These are phyloP conservation scores for Chymomyza fuscimana DNA, from an alignment of 2,888 invertebrate genomes.

Conservation along the genomic window DNA sequence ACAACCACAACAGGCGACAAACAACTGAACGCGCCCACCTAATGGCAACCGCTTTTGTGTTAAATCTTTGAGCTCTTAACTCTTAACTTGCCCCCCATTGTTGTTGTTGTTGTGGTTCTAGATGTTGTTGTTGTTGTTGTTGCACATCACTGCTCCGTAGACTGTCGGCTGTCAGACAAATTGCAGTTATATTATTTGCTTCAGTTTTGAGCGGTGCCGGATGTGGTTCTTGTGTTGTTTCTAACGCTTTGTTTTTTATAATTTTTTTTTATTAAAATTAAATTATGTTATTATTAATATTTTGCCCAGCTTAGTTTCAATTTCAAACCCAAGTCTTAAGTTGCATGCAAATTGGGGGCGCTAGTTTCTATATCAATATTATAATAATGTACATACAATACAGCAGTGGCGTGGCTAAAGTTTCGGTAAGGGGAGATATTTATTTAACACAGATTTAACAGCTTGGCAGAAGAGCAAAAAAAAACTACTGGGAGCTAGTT, in stretches of 20 bases:
- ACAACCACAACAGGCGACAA: constrained; percentile 44
- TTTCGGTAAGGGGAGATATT: constrained; percentile 4
- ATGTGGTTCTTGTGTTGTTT: constrained; percentile 50
- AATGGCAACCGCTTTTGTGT: constrained; percentile 28
- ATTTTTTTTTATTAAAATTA: constrained; percentile 25
- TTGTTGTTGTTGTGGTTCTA: constrained; percentile 14
- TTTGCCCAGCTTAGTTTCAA: constrained; percentile 2
- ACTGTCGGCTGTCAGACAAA: constrained; percentile 40
- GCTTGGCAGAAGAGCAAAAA: no score
- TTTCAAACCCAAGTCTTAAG: constrained; percentile 11
- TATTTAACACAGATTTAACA: no score
- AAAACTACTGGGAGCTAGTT: no score
- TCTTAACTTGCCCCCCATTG: not conserved
- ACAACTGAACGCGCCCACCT: constrained; percentile 59
- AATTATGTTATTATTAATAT: constrained; percentile 35
- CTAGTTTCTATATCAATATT: not conserved
- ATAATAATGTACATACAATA: not conserved
- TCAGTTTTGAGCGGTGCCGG: constrained; percentile 58
- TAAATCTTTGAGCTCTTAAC: not conserved
- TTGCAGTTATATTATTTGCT: constrained; percentile 47
- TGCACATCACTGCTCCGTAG: constrained; percentile 50
- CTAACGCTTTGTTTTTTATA: constrained; percentile 15
- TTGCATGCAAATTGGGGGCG: constrained; percentile 26
- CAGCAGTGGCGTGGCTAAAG: not conserved
- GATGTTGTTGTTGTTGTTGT: constrained; percentile 35